A percentile compares a stretch with the other conserved stretches of the same genome.
Conservation (phyloP, 2,888 invertebrate genomes). For the Hymenopus coronatus region DNA sequence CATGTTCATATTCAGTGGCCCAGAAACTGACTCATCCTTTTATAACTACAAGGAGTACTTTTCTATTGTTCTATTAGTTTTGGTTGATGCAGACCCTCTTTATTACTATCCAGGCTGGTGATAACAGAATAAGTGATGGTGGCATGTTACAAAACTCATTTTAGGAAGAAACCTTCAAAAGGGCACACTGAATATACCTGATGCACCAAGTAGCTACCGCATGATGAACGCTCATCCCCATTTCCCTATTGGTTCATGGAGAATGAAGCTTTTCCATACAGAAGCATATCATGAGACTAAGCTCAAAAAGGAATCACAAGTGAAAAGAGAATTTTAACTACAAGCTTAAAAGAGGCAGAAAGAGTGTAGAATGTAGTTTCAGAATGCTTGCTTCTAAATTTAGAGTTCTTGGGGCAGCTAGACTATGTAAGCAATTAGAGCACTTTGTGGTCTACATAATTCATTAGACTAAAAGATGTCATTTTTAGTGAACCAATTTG, state of each 20-base stretch:
- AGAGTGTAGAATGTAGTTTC: constrained; percentile 25
- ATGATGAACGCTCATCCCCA: not conserved
- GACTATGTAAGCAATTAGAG: not conserved
- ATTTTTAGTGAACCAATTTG: no score
- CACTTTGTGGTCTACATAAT: not conserved
- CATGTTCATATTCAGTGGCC: not conserved
- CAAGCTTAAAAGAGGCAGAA: constrained; percentile 19
- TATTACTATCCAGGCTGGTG: constrained; percentile 3
- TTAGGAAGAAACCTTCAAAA: not conserved
- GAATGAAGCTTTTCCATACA: constrained; percentile 30
- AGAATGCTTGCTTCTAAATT: no score
- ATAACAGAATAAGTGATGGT: constrained; percentile 7
- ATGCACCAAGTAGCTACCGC: not conserved
- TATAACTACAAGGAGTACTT: constrained; percentile 3
- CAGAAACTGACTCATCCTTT: no score
- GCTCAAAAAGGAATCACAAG: constrained; percentile 11
- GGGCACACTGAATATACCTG: constrained; percentile 6
- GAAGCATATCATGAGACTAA: constrained; percentile 23
- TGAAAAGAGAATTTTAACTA: constrained; percentile 26
- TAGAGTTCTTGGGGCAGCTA: constrained; percentile 5
- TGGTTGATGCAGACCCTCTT: constrained; percentile 12
- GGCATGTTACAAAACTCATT: no score
- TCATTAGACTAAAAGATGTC: no score
- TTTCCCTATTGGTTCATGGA: constrained; percentile 27
- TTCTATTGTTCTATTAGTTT: constrained; percentile 1